These are phyloP conservation scores for Clavelina lepadiformis DNA, from an alignment of 23 tunicate genomes.

Conservation along the genomic window DNA sequence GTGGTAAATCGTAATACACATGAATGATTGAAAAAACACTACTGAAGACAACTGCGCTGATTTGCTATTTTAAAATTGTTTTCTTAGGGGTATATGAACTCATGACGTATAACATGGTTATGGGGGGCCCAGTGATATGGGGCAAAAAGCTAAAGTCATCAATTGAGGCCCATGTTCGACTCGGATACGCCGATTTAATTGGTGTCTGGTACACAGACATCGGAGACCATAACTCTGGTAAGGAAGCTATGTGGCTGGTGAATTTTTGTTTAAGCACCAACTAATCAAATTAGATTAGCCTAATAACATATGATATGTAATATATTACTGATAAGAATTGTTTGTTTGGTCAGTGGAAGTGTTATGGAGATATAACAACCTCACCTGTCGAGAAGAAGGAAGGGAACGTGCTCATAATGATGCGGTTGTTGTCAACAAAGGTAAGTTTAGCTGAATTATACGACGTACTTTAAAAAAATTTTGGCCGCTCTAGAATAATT, in stretches of 20 bases:
- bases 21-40: too few species aligned
- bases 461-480: too few species aligned
- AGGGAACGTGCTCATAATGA: constrained; percentile 49
- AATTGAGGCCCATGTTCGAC: constrained; percentile 31
- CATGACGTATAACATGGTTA: constrained; percentile 43
- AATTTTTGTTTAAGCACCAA: too few species aligned
- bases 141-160: constrained; percentile 33
- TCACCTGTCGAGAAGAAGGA: constrained; percentile 30
- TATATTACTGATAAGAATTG: neutral
- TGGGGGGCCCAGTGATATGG: constrained; percentile 60
- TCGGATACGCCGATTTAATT: constrained; percentile 43
- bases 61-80: neutral
- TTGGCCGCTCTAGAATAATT: too few species aligned
- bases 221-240: constrained; percentile 59
- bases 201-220: constrained; percentile 80
- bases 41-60: too few species aligned
- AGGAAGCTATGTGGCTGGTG: constrained; percentile 1
- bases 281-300: too few species aligned
- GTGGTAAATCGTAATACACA: too few species aligned
- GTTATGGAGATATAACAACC: constrained; percentile 64
- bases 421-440: constrained; percentile 69
- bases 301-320: neutral
- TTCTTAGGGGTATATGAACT: constrained; percentile 45
- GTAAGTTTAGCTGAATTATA: constrained; percentile 10
- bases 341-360: constrained; percentile 24